Evolutionary conservation across 2,888 invertebrate species (phyloP).

Genomic region (Lochmaea crataegi): DNA sequence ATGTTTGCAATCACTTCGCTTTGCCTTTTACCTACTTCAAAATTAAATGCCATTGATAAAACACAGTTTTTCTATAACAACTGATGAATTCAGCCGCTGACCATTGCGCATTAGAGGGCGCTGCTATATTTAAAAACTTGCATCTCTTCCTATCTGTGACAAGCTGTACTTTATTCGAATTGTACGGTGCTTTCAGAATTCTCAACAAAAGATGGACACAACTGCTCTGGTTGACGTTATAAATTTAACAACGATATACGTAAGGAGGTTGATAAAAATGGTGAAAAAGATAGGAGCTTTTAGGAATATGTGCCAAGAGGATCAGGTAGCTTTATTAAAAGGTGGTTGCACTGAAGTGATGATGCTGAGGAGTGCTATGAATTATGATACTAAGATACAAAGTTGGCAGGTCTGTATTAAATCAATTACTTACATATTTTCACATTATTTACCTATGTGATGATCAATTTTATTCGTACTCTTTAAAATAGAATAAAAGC

Average conservation of each 20-base stretch:
- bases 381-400: constrained; percentile 88
- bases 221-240: constrained; percentile 84
- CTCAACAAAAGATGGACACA: constrained; percentile 58
- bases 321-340: constrained; percentile 88
- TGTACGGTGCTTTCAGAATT: constrained; percentile 13
- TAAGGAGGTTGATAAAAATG: constrained; percentile 87
- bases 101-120: too few relatives aligned
- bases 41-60: too few relatives aligned
- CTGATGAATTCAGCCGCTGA: too few relatives aligned
- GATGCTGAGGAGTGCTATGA: constrained; percentile 91
- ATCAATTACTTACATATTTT: neutral
- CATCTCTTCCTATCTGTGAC: too few relatives aligned
- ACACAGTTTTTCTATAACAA: too few relatives aligned
- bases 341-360: constrained; percentile 97
- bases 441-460: too few relatives aligned
- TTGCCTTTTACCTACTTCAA: too few relatives aligned
- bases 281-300: constrained; percentile 89
- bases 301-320: constrained; percentile 93
- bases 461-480: too few relatives aligned
- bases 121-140: too few relatives aligned
- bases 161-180: neutral
- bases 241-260: constrained; percentile 92
- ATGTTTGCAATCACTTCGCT: too few relatives aligned
- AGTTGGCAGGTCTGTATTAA: constrained; percentile 82
- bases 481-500: too few relatives aligned